Evolutionary conservation across 2,797 vertebrate species (phyloP).

Genomic region (Mormyrus hasselquistii): DNA sequence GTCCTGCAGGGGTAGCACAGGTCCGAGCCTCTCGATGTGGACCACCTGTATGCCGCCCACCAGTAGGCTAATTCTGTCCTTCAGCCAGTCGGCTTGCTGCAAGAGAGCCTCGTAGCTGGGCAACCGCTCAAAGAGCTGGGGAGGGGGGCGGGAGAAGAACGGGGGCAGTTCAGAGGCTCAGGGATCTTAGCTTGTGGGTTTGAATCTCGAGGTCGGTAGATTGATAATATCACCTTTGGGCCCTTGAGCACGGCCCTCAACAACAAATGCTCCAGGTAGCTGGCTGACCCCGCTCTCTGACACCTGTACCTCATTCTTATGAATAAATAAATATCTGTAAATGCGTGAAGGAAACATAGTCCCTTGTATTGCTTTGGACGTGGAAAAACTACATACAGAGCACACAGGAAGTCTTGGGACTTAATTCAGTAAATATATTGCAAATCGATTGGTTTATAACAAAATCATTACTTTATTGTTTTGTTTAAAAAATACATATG

Average conservation of each 20-base stretch:
- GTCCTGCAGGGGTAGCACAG: constrained; percentile 71
- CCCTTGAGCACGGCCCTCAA: neutral
- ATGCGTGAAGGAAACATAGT: neutral
- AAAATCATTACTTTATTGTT: neutral
- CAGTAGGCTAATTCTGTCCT: constrained; percentile 79
- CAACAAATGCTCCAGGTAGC: neutral
- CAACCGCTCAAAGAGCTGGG: constrained; percentile 78
- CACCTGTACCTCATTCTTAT: neutral
- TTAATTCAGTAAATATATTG: neutral
- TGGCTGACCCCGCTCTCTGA: neutral
- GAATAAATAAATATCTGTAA: neutral
- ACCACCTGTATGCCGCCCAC: constrained; percentile 80
- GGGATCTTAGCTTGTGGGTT: neutral
- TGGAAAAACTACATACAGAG: neutral
- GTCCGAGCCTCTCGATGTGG: constrained; percentile 74
- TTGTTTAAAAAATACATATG: neutral
- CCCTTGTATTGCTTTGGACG: neutral
- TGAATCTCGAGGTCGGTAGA: neutral
- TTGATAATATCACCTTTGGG: neutral
- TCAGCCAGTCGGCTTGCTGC: constrained; percentile 71
- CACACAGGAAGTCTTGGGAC: neutral
- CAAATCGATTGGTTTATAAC: neutral
- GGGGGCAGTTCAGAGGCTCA: neutral
- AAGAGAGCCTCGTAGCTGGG: constrained; percentile 74
- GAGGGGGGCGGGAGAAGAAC: neutral